These are phyloP conservation scores for Plectropomus leopardus DNA, from an alignment of 2,113 vertebrate genomes.

Conservation along the genomic window DNA sequence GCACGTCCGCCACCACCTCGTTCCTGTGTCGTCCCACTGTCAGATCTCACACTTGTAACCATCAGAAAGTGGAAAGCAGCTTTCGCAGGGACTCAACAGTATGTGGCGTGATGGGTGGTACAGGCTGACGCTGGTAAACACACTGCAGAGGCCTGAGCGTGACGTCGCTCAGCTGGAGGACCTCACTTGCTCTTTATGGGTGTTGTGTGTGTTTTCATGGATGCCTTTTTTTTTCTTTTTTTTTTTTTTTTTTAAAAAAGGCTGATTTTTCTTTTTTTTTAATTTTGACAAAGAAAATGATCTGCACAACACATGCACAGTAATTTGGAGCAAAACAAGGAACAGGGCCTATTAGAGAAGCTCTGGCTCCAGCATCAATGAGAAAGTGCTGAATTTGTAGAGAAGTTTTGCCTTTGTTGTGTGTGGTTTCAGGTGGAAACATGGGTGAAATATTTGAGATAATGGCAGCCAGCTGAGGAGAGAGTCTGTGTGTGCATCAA, in stretches of 20 bases:
- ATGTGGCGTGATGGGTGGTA: conserved; percentile 67
- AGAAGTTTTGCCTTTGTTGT: conserved; percentile 50
- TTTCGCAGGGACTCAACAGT: conserved; percentile 61
- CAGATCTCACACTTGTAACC: conserved; percentile 73
- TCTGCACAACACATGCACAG: background rate
- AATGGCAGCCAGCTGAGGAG: conserved; percentile 75
- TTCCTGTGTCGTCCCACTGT: conserved; percentile 67
- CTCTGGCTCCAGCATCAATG: conserved; percentile 19
- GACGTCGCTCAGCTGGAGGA: conserved; percentile 31
- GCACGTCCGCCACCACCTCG: conserved; percentile 14
- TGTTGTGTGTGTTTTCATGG: conserved; percentile 23
- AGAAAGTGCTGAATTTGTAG: conserved; percentile 38
- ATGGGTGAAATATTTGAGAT: conserved; percentile 53
- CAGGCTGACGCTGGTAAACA: conserved; percentile 22
- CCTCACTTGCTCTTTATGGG: background rate
- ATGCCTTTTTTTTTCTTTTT: background rate
- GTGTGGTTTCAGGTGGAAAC: conserved; percentile 70
- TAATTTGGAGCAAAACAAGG: conserved; percentile 6
- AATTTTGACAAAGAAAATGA: background rate
- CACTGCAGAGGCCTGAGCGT: conserved; percentile 21
- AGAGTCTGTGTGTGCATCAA: conserved; percentile 5
- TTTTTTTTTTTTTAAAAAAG: too few species aligned
- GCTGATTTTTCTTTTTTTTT: background rate
- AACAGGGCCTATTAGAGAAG: background rate
- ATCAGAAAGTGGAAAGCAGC: conserved; percentile 24